Evolutionary conservation across 2,888 invertebrate genomes (phyloP), one percentile per base, ranked within the genome.

Genomic region (Synanthedon tipuliformis): DNA sequence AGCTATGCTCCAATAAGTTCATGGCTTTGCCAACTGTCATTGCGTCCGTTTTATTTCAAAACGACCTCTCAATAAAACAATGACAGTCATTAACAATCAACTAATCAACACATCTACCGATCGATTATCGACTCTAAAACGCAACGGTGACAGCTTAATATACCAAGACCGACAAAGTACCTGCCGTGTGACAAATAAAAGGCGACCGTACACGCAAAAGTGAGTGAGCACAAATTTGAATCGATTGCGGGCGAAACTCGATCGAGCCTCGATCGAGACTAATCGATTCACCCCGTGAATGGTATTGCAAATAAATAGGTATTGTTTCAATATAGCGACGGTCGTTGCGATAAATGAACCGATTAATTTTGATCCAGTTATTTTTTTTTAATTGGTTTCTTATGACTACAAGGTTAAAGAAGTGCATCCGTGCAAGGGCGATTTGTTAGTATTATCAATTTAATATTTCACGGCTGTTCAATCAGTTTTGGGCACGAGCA

Each of bases 1-100:
- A 64, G 75, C 69, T 68, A 78, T 77, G 85, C 82, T 85, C 85
- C 84, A 85, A 81, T 85, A 85, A 86, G 72, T 73, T 68, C 67
- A 71, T 71, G 76, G 75, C 71, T 82, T 73, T 73, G 76, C 76
- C 76, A 84, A 85, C 74, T 59, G 61, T 55, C 52, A 63, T 64
- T 65, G 63, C 63, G 71, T 58, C 59, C 56, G 59, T 64, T 74
- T 78, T 75, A 69, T 85, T 82, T 75, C 83, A 73, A 78, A 81
- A 81, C 64, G 64, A 64, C 68, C 71, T 68, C 49, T 49, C 71
- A 62, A 66, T 78, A 78, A 79, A 70, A 84, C 83, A 84, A 85
- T 80, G 78, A 74, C 77, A 71, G 71, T 72, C 65, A 75, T 65
- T 65, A 68, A 58, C 68, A 69, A 52, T 48, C 51, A 52, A 51